Base-by-base conservation (phyloP, 1,140 invertebrate genomes). In the Heliothis subflexa region DNA sequence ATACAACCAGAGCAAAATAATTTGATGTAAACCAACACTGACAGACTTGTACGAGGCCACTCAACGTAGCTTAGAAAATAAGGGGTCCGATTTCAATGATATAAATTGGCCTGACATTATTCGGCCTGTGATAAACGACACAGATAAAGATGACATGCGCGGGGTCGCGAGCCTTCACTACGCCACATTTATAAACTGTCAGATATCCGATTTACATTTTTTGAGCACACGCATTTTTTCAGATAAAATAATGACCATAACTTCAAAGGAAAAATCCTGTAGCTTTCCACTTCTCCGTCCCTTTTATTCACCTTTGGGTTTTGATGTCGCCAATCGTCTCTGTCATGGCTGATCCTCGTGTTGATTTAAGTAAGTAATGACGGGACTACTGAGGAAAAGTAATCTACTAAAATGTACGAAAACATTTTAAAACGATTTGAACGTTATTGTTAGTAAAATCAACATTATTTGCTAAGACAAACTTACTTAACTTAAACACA, bases 181-280 rank as follows among this genome's bases (percentile, higher is more conserved):
- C 18, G 21, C 16, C 64, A 45, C 54, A 79, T 79, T 70, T 70
- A 40, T 79, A 59, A 70, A 47, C 78, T 72, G 78, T 75, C 72
- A 68, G 25, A 74, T 28, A 70, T 28, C 66, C 21, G 21, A 70
- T 50, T 21, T 70, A 70, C 66, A 28, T 70, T 68, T 70, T 66
- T 70, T 66, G 62, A 47, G 40, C 13, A 25, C 14, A 68, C 33
- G 33, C 33, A 12, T 68, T 68, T 50, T 21, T 50, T 28, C 2
- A 61, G 16, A 21, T 61, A 12, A 28, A 62, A 16, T 18, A 28
- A 28, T 61, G 18, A 12, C 25, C 11, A 13, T 57, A 18, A 21
- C 21, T 57, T 57, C 12, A 3, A 57, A 2, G 9, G 13, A 21
- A 61, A 61, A 61, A n/a, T 33, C 14, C 16, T 33, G 4, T 40